These are phyloP conservation scores for Orbicella faveolata DNA, from an alignment of 64 coral and sea anemone species.

Conservation along the genomic window DNA sequence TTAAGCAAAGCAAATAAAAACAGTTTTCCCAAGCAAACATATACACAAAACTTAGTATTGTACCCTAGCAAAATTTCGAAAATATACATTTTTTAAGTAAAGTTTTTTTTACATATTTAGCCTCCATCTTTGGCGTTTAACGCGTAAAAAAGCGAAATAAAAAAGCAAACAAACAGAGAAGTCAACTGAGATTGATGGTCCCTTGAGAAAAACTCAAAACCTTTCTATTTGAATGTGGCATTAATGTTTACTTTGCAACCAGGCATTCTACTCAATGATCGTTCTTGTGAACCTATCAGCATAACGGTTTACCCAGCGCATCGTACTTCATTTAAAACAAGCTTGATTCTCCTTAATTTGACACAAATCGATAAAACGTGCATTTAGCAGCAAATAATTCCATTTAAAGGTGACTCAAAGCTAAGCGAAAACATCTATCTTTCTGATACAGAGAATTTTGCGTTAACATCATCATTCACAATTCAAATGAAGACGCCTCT, in stretches of 20 bases:
- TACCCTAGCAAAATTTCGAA: constrained; percentile 25
- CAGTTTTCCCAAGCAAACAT: constrained; percentile 42
- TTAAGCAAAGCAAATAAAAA: constrained; percentile 32
- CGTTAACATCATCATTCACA: neutral
- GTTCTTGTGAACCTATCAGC: too few species aligned
- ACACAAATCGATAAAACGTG: neutral
- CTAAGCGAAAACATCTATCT: neutral
- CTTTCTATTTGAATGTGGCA: neutral
- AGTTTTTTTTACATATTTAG: neutral
- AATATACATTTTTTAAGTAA: constrained; percentile 8
- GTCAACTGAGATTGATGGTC: neutral
- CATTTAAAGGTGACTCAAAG: neutral
- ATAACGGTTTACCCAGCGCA: too few species aligned
- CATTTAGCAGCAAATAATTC: neutral
- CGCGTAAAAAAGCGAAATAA: constrained; percentile 31
- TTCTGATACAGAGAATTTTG: neutral
- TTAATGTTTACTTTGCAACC: neutral
- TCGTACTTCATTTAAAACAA: too few species aligned
- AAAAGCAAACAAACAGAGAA: constrained; percentile 7
- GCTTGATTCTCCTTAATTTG: too few species aligned
- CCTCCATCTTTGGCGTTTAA: neutral
- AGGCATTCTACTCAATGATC: too few species aligned
- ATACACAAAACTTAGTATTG: constrained; percentile 37
- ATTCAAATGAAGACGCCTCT: neutral
- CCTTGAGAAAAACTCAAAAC: neutral